phyloP scores from a whole-genome alignment of 2,888 invertebrate species.

The Monopis laevigella region DNA sequence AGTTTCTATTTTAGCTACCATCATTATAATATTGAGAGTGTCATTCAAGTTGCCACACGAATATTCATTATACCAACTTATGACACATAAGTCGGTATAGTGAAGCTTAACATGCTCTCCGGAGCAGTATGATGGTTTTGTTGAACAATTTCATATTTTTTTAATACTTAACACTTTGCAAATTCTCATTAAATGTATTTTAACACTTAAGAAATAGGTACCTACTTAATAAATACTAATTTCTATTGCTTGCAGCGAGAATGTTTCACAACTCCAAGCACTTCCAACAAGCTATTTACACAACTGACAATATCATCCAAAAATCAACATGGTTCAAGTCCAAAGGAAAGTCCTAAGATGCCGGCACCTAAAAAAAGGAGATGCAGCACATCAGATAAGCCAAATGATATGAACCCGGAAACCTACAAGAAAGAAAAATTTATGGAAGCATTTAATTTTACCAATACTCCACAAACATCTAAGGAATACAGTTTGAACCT shows the following conservation, averaged over 20 bases:
- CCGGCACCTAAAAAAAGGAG: slow-evolving; percentile 54
- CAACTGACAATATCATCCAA: slow-evolving; percentile 58
- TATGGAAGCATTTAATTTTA: slow-evolving; percentile 47
- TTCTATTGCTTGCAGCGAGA: slow-evolving; percentile 43
- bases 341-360: slow-evolving; percentile 48
- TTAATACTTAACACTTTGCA: too few species aligned
- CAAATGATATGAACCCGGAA: slow-evolving; percentile 44
- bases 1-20: too few species aligned
- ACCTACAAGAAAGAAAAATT: slow-evolving; percentile 45
- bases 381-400: slow-evolving; percentile 58
- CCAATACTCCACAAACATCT: slow-evolving; percentile 35
- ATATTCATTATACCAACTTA: too few species aligned
- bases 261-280: slow-evolving; percentile 42
- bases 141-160: too few species aligned
- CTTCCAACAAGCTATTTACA: slow-evolving; percentile 54
- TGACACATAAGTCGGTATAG: too few species aligned
- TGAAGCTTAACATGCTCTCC: too few species aligned
- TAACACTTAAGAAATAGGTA: too few species aligned
- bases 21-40: too few species aligned
- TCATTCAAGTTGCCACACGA: too few species aligned
- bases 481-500: slow-evolving; percentile 23
- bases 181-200: not conserved
- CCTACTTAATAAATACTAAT: too few species aligned
- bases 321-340: slow-evolving; percentile 32
- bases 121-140: too few species aligned